phyloP scores from a whole-genome alignment of 2,888 invertebrate species.

The Himalopsyche anomala region DNA sequence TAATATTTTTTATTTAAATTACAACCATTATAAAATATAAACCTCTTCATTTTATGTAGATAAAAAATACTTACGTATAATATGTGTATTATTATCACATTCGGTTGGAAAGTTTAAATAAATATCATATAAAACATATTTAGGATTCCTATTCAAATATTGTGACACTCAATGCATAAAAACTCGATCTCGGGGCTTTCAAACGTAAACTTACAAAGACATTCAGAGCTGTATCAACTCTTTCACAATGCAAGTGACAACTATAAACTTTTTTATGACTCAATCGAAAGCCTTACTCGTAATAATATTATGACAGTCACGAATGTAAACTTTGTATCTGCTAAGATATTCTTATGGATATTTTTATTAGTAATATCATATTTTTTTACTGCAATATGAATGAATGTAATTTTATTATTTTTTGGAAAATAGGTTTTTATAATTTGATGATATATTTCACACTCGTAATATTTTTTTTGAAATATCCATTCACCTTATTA shows the following conservation, averaged over 20 bases:
- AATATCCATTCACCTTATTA: too few relatives aligned
- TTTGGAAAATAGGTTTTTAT: background rate
- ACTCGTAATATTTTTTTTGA: too few relatives aligned
- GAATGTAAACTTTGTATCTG: slow-evolving; percentile 44
- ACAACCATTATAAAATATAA: too few relatives aligned
- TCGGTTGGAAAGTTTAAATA: background rate
- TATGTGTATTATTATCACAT: background rate
- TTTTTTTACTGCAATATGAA: background rate
- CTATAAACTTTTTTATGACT: slow-evolving; percentile 52
- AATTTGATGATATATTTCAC: too few relatives aligned
- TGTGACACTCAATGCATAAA: slow-evolving; percentile 26
- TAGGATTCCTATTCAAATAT: slow-evolving; percentile 23
- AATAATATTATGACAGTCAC: slow-evolving; percentile 61
- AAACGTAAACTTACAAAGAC: background rate
- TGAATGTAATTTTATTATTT: background rate
- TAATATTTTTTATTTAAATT: too few relatives aligned
- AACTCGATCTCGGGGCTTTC: slow-evolving; percentile 28
- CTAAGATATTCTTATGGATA: slow-evolving; percentile 57
- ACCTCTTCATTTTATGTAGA: too few relatives aligned
- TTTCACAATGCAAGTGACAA: slow-evolving; percentile 39
- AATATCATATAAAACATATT: slow-evolving; percentile 6
- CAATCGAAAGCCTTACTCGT: slow-evolving; percentile 51
- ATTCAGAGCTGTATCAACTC: slow-evolving; percentile 40
- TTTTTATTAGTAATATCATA: slow-evolving; percentile 29
- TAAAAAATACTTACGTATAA: too few relatives aligned